Evolutionary conservation across 1,140 invertebrate species (phyloP).

Genomic region (Neotoxoptera formosana): DNA sequence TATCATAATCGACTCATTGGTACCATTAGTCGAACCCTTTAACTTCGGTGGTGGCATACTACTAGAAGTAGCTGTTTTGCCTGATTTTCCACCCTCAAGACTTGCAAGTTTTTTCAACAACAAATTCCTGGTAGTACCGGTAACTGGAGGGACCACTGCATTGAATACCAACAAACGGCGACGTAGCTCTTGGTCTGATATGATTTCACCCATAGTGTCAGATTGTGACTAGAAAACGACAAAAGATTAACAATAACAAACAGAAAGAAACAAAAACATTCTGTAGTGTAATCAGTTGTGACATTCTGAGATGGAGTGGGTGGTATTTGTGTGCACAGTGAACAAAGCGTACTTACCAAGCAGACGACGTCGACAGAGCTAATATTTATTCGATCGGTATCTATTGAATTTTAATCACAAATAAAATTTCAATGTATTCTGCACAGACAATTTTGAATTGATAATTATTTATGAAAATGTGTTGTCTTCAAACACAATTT

Average conservation of each 20-base stretch:
- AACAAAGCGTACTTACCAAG: background rate
- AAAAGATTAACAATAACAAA: background rate
- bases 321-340: background rate
- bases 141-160: slow-evolving; percentile 45
- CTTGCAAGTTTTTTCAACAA: slow-evolving; percentile 49
- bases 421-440: background rate
- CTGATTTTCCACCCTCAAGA: background rate
- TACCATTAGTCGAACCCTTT: background rate
- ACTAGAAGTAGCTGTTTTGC: background rate
- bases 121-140: slow-evolving; percentile 21
- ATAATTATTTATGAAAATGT: background rate
- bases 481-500: background rate
- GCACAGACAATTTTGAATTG: background rate
- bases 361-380: background rate
- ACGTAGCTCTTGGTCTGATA: slow-evolving; percentile 55
- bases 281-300: background rate
- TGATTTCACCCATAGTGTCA: slow-evolving; percentile 23
- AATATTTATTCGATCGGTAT: background rate
- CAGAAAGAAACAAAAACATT: background rate
- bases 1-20: slow-evolving; percentile 24
- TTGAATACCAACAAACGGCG: slow-evolving; percentile 20
- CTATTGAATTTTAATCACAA: background rate
- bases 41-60: slow-evolving; percentile 25
- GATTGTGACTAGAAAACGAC: background rate
- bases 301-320: background rate